Evolutionary conservation across 2,113 vertebrate species (phyloP).

Genomic region (Phalacrocorax carbo): DNA sequence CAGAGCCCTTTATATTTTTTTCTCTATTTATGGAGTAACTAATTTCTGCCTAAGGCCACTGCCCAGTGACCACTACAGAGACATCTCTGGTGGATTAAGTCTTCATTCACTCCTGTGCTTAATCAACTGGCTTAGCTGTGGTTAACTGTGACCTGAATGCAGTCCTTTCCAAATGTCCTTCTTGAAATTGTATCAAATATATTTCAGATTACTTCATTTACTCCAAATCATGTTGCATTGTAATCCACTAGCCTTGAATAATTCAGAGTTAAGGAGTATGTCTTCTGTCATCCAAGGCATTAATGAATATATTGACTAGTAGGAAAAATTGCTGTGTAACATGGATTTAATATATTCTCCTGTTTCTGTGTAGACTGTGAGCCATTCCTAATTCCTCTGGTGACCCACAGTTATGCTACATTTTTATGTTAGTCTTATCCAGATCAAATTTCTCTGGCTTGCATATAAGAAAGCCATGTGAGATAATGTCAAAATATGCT

Average conservation of each 20-base stretch:
- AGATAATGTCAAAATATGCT: conserved; percentile 45
- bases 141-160: neutral
- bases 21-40: neutral
- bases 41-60: neutral
- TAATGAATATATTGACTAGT: neutral
- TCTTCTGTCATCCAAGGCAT: neutral
- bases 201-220: neutral
- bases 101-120: neutral
- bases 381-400: neutral
- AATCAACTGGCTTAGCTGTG: neutral
- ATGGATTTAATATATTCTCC: neutral
- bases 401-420: neutral
- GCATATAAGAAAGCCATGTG: neutral
- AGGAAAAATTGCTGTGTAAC: neutral
- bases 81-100: neutral
- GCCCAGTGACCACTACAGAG: neutral
- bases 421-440: neutral
- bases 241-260: neutral
- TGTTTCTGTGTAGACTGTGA: conserved; percentile 29
- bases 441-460: conserved; percentile 16
- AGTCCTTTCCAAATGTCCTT: neutral
- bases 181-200: neutral
- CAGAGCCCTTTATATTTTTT: neutral
- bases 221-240: neutral
- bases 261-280: neutral